Base-by-base conservation (phyloP, 2,113 vertebrate genomes). In the Antechinus stuartii region DNA sequence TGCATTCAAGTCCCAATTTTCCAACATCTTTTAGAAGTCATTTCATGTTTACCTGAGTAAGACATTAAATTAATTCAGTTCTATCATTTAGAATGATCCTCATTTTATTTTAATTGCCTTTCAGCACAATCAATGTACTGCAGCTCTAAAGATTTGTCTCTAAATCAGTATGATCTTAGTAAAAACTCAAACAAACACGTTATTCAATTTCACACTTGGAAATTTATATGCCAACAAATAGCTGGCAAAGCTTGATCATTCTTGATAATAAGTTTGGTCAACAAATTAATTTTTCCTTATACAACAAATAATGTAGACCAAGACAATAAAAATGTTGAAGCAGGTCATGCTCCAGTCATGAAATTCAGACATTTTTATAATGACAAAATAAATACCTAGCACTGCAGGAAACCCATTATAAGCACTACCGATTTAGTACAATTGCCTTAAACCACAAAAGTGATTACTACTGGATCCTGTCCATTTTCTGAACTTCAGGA, bases 271-370 rank as follows among this genome's bases (percentile, higher is more conserved):
- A 94, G 96, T 94, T 95, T 94, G 91, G 93, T 90, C 89, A 91
- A 57, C 91, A 92, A 95, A 96, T 95, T 26, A 95, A 25, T 97
- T 97, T 94, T n/a, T 97, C 50, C 24, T 55, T 56, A 22, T 93
- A 92, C 56, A 89, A 90, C 93, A 96, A 54, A 50, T 54, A 93
- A 94, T 25, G 9, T 53, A 95, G 94, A 94, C 61, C 96, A 0
- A 89, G 49, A 91, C 94, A 96, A 97, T 90, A 93, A 97, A 96
- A 97, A 95, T 30, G 90, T 92, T 97, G 96, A 97, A 93, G 91
- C 19, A 76, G 91, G 94, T 94, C 96, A 94, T 68, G 90, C 26
- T 92, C 96, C 97, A 57, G 1, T 95, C 90, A 91, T 54, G 90
- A 50, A 96, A 91, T 95, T 96, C 94, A 95, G 91, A 54, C 93